Conservation (phyloP, 2,797 vertebrate genomes). For the Schizopygopsis pylzovi region DNA sequence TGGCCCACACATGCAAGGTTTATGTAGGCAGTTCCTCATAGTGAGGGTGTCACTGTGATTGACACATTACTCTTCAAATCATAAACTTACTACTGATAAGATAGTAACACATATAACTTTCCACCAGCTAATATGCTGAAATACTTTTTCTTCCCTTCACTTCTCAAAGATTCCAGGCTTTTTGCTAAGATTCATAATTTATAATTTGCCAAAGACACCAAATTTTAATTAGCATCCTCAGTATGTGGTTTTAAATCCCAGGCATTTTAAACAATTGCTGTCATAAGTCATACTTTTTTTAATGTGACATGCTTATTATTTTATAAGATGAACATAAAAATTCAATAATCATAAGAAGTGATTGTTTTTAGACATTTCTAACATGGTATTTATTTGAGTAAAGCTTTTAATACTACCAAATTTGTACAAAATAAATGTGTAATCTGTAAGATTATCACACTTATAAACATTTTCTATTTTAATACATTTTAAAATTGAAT, state of each 20-base stretch:
- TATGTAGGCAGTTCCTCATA: slow-evolving; percentile 1
- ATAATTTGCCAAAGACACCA: neutral
- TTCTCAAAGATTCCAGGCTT: neutral
- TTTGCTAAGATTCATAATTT: neutral
- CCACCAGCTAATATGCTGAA: slow-evolving; percentile 7
- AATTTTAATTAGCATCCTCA: neutral
- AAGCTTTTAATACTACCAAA: too few species aligned
- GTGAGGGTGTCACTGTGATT: slow-evolving; percentile 6
- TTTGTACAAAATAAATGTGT: neutral
- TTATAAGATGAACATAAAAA: neutral
- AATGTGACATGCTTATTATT: neutral
- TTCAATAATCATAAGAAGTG: neutral
- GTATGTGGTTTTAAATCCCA: neutral
- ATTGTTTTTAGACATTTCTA: neutral
- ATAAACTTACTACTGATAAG: slow-evolving; percentile 10
- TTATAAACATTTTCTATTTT: neutral
- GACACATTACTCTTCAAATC: slow-evolving; percentile 10
- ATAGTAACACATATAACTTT: neutral
- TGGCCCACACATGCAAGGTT: slow-evolving; percentile 7
- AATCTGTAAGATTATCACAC: neutral
- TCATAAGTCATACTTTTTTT: neutral
- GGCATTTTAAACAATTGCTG: neutral
- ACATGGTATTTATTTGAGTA: neutral
- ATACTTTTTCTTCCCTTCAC: neutral
- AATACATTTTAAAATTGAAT: neutral